A percentile compares a stretch with the other conserved stretches of the same genome.
Conservation (phyloP, 2,113 vertebrate genomes). For the Mustela nigripes region DNA sequence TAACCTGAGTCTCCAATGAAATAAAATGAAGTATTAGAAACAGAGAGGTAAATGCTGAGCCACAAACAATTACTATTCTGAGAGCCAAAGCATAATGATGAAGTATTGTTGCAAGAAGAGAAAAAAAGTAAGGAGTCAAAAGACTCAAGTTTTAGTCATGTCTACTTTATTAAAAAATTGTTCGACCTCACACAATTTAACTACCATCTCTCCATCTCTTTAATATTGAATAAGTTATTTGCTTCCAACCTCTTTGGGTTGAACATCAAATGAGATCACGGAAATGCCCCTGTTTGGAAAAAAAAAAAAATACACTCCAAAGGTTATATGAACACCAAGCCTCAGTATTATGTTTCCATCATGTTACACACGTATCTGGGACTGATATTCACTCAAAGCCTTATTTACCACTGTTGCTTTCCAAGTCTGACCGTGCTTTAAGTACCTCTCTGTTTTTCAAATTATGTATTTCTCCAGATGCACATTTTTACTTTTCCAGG, state of each 20-base stretch:
- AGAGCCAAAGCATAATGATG: neutral
- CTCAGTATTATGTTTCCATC: constrained; percentile 15
- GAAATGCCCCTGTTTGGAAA: neutral
- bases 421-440: constrained; percentile 42
- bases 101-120: neutral
- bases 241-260: neutral
- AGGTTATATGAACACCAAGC: neutral
- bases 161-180: constrained; percentile 19
- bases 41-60: neutral
- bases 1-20: constrained; percentile 11
- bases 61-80: neutral
- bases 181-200: neutral
- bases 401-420: constrained; percentile 37
- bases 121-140: neutral
- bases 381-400: constrained; percentile 11
- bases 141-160: neutral
- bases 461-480: constrained; percentile 76
- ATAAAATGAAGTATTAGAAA: constrained; percentile 13
- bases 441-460: constrained; percentile 71
- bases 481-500: constrained; percentile 56
- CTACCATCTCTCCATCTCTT: constrained; percentile 41
- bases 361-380: constrained; percentile 25
- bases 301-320: neutral
- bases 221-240: neutral
- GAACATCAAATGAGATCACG: constrained; percentile 48